These are phyloP conservation scores for Corythornis leucogaster DNA, from an alignment of 2,797 vertebrate genomes.

Conservation along the genomic window DNA sequence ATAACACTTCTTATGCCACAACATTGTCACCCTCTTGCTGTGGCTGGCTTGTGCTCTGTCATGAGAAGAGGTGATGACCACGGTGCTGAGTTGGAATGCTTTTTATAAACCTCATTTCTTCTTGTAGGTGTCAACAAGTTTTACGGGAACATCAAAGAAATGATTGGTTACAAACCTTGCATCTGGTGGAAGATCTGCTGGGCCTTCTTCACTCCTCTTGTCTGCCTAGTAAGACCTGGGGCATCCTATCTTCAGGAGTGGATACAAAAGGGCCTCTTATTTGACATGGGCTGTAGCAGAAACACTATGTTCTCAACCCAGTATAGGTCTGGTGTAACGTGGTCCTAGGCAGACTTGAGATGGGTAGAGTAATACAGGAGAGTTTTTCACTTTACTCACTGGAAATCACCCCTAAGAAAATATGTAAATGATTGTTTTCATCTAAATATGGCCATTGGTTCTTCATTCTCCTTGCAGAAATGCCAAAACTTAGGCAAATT, in stretches of 20 bases:
- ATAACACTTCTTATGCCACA: background rate
- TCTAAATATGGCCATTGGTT: background rate
- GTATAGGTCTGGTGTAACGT: background rate
- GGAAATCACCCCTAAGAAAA: background rate
- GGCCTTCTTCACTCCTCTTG: conserved; percentile 88
- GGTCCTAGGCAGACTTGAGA: background rate
- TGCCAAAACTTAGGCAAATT: background rate
- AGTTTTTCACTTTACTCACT: background rate
- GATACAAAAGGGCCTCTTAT: background rate
- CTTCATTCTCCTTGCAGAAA: background rate
- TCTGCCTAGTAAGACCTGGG: conserved; percentile 86
- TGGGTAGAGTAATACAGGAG: background rate
- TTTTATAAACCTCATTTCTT: background rate
- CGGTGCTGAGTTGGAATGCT: background rate
- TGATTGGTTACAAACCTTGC: conserved; percentile 92
- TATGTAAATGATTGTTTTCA: background rate
- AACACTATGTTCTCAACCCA: background rate
- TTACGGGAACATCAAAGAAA: conserved; percentile 90
- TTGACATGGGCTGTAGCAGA: background rate
- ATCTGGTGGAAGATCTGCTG: conserved; percentile 93
- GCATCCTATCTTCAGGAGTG: background rate
- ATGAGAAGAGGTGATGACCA: background rate
- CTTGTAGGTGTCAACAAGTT: conserved; percentile 89
- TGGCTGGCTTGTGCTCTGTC: background rate
- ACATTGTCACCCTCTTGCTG: background rate